A percentile compares a stretch with the other conserved stretches of the same genome.
Evolutionary conservation across 2,888 invertebrate genomes (phyloP).

Genomic region (Alitta virens): DNA sequence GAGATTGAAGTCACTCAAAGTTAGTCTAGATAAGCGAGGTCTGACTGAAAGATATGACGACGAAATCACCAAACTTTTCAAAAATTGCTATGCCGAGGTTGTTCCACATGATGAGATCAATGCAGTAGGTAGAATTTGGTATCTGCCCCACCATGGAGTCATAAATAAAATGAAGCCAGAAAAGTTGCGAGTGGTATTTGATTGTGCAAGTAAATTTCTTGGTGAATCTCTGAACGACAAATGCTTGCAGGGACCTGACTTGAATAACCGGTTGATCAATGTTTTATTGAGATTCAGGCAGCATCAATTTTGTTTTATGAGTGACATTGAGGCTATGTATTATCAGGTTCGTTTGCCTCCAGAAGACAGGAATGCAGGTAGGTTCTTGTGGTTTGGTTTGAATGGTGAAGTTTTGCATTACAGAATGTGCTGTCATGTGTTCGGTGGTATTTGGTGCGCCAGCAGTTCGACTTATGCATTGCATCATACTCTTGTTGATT

Average conservation of each 20-base stretch:
- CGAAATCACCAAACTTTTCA: too few species aligned
- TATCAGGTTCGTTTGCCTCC: conserved; percentile 17
- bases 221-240: conserved; percentile 23
- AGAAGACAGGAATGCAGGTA: conserved; percentile 12
- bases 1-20: too few species aligned
- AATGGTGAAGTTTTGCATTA: conserved; percentile 3
- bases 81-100: conserved; percentile 7
- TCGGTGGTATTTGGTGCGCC: conserved; percentile 12
- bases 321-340: conserved; percentile 28
- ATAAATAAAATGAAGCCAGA: conserved; percentile 17
- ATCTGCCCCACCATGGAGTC: conserved; percentile 21
- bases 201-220: conserved; percentile 20
- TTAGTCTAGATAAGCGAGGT: too few species aligned
- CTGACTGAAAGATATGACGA: too few species aligned
- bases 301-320: conserved; percentile 19
- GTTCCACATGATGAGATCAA: not conserved
- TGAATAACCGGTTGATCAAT: conserved; percentile 19
- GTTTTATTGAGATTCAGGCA: conserved; percentile 21
- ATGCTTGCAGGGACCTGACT: conserved; percentile 19
- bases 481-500: not conserved
- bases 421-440: conserved; percentile 16
- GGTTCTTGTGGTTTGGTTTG: conserved; percentile 24
- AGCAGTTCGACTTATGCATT: conserved; percentile 16
- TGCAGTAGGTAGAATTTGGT: conserved; percentile 1
- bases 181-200: conserved; percentile 24